Evolutionary conservation across 2,797 vertebrate genomes (phyloP), one percentile per base, ranked within the genome.

Genomic region (Ispidina lecontei): DNA sequence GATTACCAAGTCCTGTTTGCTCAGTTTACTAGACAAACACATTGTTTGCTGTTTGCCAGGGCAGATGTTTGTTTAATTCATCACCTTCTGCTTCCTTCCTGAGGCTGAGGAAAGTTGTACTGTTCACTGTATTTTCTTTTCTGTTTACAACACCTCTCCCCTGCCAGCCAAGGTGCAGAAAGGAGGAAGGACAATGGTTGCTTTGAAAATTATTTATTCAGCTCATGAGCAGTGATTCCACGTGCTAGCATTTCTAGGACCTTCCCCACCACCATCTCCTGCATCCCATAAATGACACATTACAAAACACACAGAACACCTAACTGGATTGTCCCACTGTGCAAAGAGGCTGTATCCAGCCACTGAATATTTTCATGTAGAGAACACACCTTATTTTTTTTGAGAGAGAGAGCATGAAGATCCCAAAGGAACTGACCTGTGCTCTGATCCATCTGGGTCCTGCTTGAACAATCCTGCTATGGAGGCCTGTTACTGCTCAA

Each of bases 11-110:
- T 78, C 80, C 77, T 92, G 82, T 95, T 96, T 95, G 78, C 84
- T 93, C 62, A 69, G 75, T 91, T 94, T 95, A 87, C 84, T 88
- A 76, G 89, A 94, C 92, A 95, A 96, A 94, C 88, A 93, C 77
- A 58, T 91, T 95, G 91, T 96, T 97, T 97, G 91, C 92, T 93
- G 12, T 94, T 94, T 20, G 12, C 93, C 91, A 93, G 93, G 81
- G 54, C 94, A 96, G 96, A 95, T 95, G 94, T 97, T 96, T 94
- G 71, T 93, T 97, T 97, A 92, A 90, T 85, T 68, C 64, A 0
- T 59, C 75, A 91, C 94, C 95, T 96, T 97, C 94, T 97, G 93
- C 92, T 93, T 91, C 89, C 74, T 82, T 96, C 78, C 75, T 0
- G 8, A 72, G 44, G 31, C 14, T 17, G 72, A 71, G 91, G 67